A percentile compares a stretch with the other conserved stretches of the same genome.
Conservation (phyloP, 2,888 invertebrate genomes). For the Sturmia bella region DNA sequence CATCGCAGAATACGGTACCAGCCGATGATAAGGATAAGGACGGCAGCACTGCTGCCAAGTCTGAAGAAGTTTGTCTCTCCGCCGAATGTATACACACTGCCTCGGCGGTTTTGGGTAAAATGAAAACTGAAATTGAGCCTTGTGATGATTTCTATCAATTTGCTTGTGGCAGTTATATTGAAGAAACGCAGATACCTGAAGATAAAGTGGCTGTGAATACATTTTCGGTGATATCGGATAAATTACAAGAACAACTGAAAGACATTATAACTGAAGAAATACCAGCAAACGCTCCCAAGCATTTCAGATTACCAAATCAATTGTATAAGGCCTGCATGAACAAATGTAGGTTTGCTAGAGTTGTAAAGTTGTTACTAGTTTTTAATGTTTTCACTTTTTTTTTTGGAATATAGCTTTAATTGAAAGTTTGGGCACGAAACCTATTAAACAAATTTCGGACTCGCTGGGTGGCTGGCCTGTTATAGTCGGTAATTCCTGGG, state of each 20-base stretch:
- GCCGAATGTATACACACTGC: constrained; percentile 91
- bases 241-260: constrained; percentile 81
- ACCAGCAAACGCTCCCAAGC: constrained; percentile 78
- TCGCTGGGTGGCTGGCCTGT: constrained; percentile 97
- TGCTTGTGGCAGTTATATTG: constrained; percentile 88
- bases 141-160: constrained; percentile 91
- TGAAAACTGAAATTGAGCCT: constrained; percentile 86
- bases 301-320: constrained; percentile 81
- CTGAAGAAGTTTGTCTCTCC: constrained; percentile 85
- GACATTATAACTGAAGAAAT: constrained; percentile 80
- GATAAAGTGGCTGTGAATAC: constrained; percentile 83
- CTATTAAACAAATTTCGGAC: constrained; percentile 87
- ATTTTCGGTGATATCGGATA: constrained; percentile 82
- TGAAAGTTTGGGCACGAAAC: constrained; percentile 89
- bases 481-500: constrained; percentile 90
- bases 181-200: constrained; percentile 87
- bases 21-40: constrained; percentile 55
- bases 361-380: too few relatives aligned
- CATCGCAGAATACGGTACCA: constrained; percentile 73
- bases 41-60: not conserved
- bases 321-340: constrained; percentile 82
- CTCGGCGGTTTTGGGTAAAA: constrained; percentile 85
- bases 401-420: constrained; percentile 90
- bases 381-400: not conserved
- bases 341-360: constrained; percentile 77